These are phyloP conservation scores for Propithecus deckenii DNA, from an alignment of 2,797 vertebrate genomes.

Conservation along the genomic window DNA sequence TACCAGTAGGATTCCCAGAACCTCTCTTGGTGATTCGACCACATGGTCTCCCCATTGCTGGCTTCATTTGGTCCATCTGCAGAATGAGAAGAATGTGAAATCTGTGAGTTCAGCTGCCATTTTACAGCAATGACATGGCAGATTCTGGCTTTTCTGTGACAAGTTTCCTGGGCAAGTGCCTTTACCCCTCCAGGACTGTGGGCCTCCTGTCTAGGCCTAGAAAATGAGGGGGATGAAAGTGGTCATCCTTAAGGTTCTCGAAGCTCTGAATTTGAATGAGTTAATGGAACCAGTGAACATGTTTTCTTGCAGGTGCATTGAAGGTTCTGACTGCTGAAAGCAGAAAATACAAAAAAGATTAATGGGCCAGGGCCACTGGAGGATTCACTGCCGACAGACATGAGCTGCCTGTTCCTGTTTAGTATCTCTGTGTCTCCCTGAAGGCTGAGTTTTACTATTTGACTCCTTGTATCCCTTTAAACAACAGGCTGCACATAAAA, in stretches of 20 bases:
- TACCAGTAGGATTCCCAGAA: background rate
- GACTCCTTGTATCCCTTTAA: constrained; percentile 35
- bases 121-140: background rate
- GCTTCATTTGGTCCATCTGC: background rate
- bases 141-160: background rate
- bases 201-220: background rate
- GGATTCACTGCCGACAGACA: background rate
- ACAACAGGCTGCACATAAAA: constrained; percentile 40
- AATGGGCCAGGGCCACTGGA: background rate
- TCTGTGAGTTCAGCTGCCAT: background rate
- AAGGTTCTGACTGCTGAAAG: constrained; percentile 7
- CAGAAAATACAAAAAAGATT: constrained; percentile 16
- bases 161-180: background rate
- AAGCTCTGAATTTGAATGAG: background rate
- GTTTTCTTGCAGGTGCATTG: background rate
- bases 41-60: background rate
- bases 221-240: background rate
- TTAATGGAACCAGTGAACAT: background rate
- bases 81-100: background rate
- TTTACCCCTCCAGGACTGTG: background rate
- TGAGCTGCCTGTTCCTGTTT: background rate
- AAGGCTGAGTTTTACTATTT: constrained; percentile 50
- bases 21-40: background rate
- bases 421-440: constrained; percentile 49
- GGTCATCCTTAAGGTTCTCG: background rate